Conservation (phyloP, 1,140 invertebrate genomes). For the Cyclargus thomasi region DNA sequence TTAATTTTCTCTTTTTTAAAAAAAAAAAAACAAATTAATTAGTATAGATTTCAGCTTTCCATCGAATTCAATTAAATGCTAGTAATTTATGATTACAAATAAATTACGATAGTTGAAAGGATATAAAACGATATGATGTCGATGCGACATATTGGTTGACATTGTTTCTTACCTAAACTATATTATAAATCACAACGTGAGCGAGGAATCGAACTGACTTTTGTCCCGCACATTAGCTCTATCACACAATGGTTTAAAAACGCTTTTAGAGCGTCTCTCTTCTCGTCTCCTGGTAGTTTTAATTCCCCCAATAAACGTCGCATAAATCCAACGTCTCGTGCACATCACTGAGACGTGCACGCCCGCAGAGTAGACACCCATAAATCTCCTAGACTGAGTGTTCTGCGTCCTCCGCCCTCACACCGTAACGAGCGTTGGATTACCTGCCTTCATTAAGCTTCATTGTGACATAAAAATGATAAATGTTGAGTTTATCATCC, state of each 20-base stretch:
- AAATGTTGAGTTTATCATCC: not conserved
- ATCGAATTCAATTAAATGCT: too few species aligned
- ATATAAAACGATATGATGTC: too few species aligned
- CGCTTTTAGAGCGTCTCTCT: conserved; percentile 11
- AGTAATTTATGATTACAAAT: too few species aligned
- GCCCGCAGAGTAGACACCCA: conserved; percentile 43
- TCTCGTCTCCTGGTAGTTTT: conserved; percentile 27
- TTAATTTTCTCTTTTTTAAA: too few species aligned
- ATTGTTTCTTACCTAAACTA: too few species aligned
- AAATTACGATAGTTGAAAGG: too few species aligned
- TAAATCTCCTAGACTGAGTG: conserved; percentile 46
- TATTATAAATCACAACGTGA: not conserved
- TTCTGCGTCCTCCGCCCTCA: conserved; percentile 31
- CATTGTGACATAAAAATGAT: not conserved
- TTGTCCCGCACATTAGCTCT: not conserved
- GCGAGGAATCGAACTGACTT: not conserved
- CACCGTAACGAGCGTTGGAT: conserved; percentile 27
- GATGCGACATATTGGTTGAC: too few species aligned
- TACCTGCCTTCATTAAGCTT: conserved; percentile 10
- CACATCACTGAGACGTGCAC: conserved; percentile 32
- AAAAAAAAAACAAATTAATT: too few species aligned
- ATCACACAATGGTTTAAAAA: conserved; percentile 1
- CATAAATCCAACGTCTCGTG: conserved; percentile 51
- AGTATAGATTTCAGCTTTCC: too few species aligned
- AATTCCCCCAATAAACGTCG: conserved; percentile 46